Base-by-base conservation (phyloP, 2,113 vertebrate genomes). In the Aspidoscelis tigris region DNA sequence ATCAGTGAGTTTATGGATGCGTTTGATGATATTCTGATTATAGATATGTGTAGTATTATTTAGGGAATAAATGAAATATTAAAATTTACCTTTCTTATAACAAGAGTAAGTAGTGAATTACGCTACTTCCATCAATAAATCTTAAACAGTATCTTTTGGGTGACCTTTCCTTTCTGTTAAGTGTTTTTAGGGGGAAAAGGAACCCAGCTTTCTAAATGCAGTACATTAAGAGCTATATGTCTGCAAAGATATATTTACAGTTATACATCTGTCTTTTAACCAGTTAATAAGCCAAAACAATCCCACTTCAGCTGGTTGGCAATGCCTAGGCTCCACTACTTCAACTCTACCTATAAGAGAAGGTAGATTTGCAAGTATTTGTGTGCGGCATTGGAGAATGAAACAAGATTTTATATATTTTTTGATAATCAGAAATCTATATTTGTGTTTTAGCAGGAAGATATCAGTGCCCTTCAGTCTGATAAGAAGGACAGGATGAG, bases 401-500 rank as follows among this genome's bases (percentile, higher is more conserved):
- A 2, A 3, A n/a, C 21, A 14, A n/a, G 11, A 39, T 74, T 75
- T 65, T 26, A 12, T 7, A 21, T 16, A 21, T 16, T 47, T 50
- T 41, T 65, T 21, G 75, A 21, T 55, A 70, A 76, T 26, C 47
- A 77, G 41, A 58, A 2, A 70, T 84, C 70, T 44, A 4, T 69
- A 12, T 91, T 87, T 91, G 6, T 94, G 24, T 95, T 84, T 90
- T 84, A 82, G 43, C 93, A 96, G 94, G 95, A 96, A 86, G 96
- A 97, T 84, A 94, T 95, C 88, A 93, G 90, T 87, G 93, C 94
- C 14, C 92, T 94, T 68, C 86, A 81, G 14, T 91, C 21, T 65
- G 95, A 95, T 61, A 93, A 88, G 83, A 96, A 92, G 86, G 94
- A 96, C 74, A 90, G 94, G 41, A 81, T 94, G 85, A 97, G 95